Evolutionary conservation across 2,888 invertebrate species (phyloP).

Genomic region (Polymixis lichenea): DNA sequence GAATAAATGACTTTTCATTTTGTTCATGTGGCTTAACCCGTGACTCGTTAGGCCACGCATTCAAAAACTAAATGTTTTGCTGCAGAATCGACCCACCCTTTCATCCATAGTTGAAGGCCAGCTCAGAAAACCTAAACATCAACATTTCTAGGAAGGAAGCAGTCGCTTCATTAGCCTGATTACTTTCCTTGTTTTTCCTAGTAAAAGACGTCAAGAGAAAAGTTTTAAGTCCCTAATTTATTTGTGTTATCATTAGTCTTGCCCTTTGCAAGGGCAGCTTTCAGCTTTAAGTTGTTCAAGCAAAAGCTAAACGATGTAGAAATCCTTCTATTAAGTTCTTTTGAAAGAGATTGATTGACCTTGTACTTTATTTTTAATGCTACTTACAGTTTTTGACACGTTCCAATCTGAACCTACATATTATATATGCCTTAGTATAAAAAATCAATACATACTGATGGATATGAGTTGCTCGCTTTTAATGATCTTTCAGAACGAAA

Average conservation of each 20-base stretch:
- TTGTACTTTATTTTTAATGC: slow-evolving; percentile 16
- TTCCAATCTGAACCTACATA: background rate
- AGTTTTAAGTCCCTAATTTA: slow-evolving; percentile 38
- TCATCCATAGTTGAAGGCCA: background rate
- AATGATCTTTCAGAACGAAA: background rate
- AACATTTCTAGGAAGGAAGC: slow-evolving; percentile 20
- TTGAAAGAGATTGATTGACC: background rate
- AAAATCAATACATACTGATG: background rate
- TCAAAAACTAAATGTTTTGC: background rate
- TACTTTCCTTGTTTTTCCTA: slow-evolving; percentile 38
- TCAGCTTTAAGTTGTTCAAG: slow-evolving; percentile 18
- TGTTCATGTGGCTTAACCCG: background rate
- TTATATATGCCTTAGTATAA: background rate
- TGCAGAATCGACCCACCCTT: background rate
- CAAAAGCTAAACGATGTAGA: slow-evolving; percentile 28
- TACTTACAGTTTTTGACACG: background rate
- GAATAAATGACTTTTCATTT: background rate
- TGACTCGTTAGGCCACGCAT: background rate
- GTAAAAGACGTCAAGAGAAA: slow-evolving; percentile 25
- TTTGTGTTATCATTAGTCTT: slow-evolving; percentile 50
- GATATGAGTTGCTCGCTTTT: background rate
- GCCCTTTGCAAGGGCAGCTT: too few species aligned
- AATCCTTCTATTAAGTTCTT: slow-evolving; percentile 7
- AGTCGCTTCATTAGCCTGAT: slow-evolving; percentile 44
- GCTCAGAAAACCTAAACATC: slow-evolving; percentile 1